phyloP scores from a whole-genome alignment of 1,140 invertebrate species.

The Whitmania pigra region DNA sequence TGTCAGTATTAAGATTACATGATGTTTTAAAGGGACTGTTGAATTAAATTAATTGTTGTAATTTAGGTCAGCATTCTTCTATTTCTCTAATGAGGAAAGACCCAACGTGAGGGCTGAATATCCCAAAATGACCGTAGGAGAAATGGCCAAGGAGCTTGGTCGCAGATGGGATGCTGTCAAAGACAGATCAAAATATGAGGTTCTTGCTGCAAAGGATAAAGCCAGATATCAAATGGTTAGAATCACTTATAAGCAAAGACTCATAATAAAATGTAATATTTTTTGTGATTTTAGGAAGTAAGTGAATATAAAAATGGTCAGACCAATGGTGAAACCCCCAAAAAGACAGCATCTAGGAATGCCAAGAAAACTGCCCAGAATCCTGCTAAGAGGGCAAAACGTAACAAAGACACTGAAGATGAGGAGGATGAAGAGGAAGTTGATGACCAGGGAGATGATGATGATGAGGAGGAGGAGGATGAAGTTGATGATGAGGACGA shows the following conservation, averaged over 20 bases:
- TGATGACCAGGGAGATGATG: conserved; percentile 24
- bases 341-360: conserved; percentile 13
- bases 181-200: conserved; percentile 76
- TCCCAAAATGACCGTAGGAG: conserved; percentile 86
- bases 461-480: conserved; percentile 8
- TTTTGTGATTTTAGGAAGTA: conserved; percentile 18
- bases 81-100: conserved; percentile 95
- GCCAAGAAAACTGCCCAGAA: conserved; percentile 5
- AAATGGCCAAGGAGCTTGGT: conserved; percentile 94
- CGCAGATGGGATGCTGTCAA: conserved; percentile 80
- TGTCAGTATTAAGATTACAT: conserved; percentile 6
- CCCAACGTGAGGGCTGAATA: conserved; percentile 79
- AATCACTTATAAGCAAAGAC: background rate
- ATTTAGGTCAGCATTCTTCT: conserved; percentile 91
- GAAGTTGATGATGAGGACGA: conserved; percentile 16
- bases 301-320: conserved; percentile 3
- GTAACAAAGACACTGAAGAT: conserved; percentile 20
- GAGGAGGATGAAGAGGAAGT: conserved; percentile 27
- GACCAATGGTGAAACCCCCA: background rate
- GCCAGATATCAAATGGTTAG: conserved; percentile 65
- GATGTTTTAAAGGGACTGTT: background rate
- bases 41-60: conserved; percentile 24
- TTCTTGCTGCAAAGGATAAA: conserved; percentile 85
- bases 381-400: conserved; percentile 5
- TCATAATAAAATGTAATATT: background rate